Conservation (phyloP, 2,888 invertebrate genomes). For the Rotaria macrura region DNA sequence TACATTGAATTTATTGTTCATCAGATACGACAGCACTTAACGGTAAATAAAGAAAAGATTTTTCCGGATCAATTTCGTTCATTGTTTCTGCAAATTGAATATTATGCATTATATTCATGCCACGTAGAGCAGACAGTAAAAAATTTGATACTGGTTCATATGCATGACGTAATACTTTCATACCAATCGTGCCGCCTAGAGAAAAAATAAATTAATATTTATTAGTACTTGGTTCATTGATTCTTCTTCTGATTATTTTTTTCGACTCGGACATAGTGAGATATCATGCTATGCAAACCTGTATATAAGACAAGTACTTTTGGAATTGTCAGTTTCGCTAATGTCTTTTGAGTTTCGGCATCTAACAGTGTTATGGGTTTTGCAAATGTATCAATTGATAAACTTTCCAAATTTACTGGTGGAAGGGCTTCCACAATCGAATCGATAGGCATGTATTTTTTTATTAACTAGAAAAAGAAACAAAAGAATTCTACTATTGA, state of each 20-base stretch:
- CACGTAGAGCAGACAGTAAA: neutral
- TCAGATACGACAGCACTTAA: neutral
- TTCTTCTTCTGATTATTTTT: no score
- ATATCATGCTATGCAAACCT: no score
- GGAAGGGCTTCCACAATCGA: neutral
- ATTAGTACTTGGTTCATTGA: no score
- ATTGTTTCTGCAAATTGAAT: neutral
- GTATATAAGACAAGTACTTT: conserved; percentile 16
- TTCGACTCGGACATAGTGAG: no score
- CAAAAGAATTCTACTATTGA: neutral
- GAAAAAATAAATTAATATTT: neutral
- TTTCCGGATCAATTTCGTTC: neutral
- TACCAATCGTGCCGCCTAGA: conserved; percentile 17
- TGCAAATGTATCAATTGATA: neutral
- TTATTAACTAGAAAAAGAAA: neutral
- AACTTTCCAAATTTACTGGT: neutral
- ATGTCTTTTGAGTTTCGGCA: neutral
- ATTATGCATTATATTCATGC: conserved; percentile 17
- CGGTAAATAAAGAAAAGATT: conserved; percentile 8
- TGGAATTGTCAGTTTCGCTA: neutral
- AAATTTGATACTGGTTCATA: neutral
- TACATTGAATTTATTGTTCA: neutral
- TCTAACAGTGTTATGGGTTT: neutral
- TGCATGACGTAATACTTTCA: neutral
- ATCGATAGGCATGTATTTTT: neutral